Evolutionary conservation across 1,140 invertebrate species (phyloP).

Genomic region (Drosophila parabipectinata): DNA sequence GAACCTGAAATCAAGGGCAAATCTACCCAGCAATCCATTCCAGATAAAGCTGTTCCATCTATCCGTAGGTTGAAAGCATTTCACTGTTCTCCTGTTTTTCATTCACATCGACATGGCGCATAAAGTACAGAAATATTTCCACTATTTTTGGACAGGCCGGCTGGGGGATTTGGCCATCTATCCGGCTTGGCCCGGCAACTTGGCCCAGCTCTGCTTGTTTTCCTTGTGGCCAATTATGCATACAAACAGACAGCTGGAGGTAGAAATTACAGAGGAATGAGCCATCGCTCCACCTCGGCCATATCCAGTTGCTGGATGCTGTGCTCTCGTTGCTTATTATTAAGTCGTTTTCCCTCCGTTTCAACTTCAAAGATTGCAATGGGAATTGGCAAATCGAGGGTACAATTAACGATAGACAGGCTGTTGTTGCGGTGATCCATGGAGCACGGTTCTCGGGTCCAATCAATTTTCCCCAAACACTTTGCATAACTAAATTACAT

Average conservation of each 20-base stretch:
- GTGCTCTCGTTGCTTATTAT: constrained; percentile 63
- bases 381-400: constrained; percentile 33
- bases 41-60: constrained; percentile 27
- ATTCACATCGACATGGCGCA: constrained; percentile 66
- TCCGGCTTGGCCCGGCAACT: constrained; percentile 19
- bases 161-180: constrained; percentile 34
- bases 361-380: constrained; percentile 64
- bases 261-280: constrained; percentile 54
- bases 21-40: neutral
- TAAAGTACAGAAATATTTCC: constrained; percentile 65
- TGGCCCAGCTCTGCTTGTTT: constrained; percentile 43
- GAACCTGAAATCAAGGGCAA: neutral
- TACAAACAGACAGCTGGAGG: constrained; percentile 56
- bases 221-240: constrained; percentile 51
- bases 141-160: constrained; percentile 66
- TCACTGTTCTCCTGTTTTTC: constrained; percentile 70
- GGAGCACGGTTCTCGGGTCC: constrained; percentile 19
- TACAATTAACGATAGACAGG: constrained; percentile 31
- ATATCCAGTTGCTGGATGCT: neutral
- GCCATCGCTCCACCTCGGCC: neutral
- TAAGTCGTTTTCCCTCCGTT: constrained; percentile 61
- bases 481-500: constrained; percentile 51
- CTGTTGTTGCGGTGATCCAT: constrained; percentile 42
- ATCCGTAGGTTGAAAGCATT: constrained; percentile 62
- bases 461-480: constrained; percentile 21